Evolutionary conservation across 2,113 vertebrate species (phyloP).

Genomic region (Sardina pilchardus): DNA sequence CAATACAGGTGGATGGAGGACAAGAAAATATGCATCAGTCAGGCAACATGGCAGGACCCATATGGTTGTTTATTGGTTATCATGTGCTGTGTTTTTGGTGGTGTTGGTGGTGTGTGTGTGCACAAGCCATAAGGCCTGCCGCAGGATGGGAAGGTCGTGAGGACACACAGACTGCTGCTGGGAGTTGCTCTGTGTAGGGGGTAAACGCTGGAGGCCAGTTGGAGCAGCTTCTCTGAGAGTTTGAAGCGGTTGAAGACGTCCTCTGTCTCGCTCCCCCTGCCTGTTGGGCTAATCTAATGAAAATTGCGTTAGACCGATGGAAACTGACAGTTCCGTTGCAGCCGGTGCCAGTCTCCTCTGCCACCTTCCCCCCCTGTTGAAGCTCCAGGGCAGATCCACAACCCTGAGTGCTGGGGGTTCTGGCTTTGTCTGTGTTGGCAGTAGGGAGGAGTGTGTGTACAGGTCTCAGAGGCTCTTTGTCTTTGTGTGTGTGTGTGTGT

Average conservation of each 20-base stretch:
- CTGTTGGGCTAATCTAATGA: neutral
- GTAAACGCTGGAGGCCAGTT: neutral
- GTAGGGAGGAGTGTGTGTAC: neutral
- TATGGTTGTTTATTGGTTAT: neutral
- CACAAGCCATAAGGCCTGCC: constrained; percentile 37
- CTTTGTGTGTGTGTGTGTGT: constrained; percentile 5
- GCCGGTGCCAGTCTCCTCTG: neutral
- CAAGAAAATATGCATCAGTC: neutral
- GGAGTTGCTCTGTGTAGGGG: neutral
- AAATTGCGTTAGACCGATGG: neutral
- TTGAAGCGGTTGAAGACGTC: neutral
- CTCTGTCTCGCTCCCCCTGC: neutral
- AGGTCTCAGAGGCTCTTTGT: neutral
- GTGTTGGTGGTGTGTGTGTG: constrained; percentile 37
- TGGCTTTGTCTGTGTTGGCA: neutral
- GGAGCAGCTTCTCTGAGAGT: neutral
- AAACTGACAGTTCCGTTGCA: neutral
- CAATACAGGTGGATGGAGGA: neutral
- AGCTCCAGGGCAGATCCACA: neutral
- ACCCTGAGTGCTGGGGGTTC: neutral
- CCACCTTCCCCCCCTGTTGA: neutral
- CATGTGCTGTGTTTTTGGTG: neutral
- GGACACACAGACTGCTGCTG: neutral
- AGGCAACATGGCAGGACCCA: neutral
- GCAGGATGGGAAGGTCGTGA: constrained; percentile 43